Evolutionary conservation across 1,140 invertebrate genomes (phyloP).

Genomic region (Pygmarrhopalites habei): DNA sequence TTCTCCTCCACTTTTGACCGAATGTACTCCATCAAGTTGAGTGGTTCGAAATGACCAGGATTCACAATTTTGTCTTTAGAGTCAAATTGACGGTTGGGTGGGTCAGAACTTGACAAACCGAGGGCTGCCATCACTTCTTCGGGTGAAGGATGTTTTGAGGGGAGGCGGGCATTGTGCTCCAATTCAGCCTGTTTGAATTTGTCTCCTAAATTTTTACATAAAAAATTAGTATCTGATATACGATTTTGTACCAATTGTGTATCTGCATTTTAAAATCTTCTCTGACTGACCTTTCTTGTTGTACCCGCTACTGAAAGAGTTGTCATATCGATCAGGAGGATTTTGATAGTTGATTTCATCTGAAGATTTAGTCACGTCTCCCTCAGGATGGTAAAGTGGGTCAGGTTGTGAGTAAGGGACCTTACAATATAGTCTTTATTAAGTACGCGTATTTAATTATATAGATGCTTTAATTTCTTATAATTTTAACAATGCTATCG

Average conservation of each 20-base stretch:
- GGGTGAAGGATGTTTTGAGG: constrained; percentile 12
- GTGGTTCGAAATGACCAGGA: constrained; percentile 7
- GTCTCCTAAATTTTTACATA: background rate
- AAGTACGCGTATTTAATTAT: too few relatives aligned
- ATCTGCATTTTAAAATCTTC: too few relatives aligned
- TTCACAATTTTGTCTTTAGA: constrained; percentile 12
- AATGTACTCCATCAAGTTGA: constrained; percentile 27
- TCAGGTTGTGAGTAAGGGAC: constrained; percentile 36
- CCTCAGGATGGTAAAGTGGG: constrained; percentile 34
- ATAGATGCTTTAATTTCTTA: too few relatives aligned
- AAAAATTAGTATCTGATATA: too few relatives aligned
- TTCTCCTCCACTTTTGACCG: constrained; percentile 9
- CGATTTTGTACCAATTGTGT: too few relatives aligned
- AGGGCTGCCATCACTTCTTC: constrained; percentile 30
- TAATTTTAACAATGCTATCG: too few relatives aligned
- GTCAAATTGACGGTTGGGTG: background rate
- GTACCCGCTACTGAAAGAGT: constrained; percentile 19
- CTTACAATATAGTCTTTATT: too few relatives aligned
- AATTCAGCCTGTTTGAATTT: background rate
- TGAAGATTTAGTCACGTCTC: constrained; percentile 10
- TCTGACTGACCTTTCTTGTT: constrained; percentile 22
- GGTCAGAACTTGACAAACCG: constrained; percentile 20
- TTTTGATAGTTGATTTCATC: constrained; percentile 7
- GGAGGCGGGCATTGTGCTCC: background rate
- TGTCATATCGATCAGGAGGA: constrained; percentile 21